Percentiles rank a stretch among this genome's conserved stretches.
Evolutionary conservation across 2,888 invertebrate genomes (phyloP).

Genomic region (Platynereis dumerilii): DNA sequence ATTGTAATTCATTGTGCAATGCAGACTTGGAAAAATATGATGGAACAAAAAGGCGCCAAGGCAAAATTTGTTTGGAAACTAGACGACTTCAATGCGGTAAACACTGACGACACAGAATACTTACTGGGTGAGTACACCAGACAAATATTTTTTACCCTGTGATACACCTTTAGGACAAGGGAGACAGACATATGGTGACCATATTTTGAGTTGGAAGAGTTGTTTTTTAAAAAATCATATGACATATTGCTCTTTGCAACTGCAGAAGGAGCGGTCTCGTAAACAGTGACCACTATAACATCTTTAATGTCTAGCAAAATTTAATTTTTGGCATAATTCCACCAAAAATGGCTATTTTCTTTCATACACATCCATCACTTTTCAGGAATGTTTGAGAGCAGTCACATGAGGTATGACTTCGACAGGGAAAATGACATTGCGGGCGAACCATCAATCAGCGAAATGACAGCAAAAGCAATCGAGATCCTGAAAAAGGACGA

Average conservation of each 20-base stretch:
- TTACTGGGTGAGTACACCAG: neutral
- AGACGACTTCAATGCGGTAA: neutral
- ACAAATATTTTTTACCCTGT: neutral
- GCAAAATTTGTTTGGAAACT: slow-evolving; percentile 1
- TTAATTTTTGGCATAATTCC: no score
- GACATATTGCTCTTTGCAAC: no score
- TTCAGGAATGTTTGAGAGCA: neutral
- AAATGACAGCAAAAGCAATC: slow-evolving; percentile 7
- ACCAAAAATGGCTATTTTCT: no score
- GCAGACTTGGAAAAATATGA: neutral
- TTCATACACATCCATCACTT: no score
- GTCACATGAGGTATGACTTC: neutral
- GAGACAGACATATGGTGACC: neutral
- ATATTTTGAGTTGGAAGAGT: neutral
- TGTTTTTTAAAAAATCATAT: no score
- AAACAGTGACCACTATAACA: no score
- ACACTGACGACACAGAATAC: neutral
- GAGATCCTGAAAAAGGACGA: neutral
- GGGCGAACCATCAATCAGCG: neutral
- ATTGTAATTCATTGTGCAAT: neutral
- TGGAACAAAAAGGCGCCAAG: neutral
- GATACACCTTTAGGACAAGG: neutral
- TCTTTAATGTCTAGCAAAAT: no score
- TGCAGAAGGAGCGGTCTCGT: no score
- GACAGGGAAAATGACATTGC: neutral